These are phyloP conservation scores for Melanogrammus aeglefinus DNA, from an alignment of 2,797 vertebrate genomes.

Conservation along the genomic window DNA sequence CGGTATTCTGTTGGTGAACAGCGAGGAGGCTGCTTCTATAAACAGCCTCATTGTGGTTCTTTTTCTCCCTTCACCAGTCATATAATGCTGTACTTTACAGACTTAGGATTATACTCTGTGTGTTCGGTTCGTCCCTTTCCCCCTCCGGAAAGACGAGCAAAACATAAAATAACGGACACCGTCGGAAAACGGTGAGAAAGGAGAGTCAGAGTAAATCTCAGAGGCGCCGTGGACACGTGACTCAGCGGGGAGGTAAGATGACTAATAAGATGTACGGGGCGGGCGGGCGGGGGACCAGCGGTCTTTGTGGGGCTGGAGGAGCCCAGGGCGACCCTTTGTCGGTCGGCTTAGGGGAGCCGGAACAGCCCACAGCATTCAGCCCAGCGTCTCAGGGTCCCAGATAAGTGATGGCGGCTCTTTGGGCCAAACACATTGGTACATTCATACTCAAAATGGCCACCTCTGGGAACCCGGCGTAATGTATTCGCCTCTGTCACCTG, in stretches of 20 bases:
- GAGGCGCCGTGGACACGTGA: background rate
- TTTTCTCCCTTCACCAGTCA: background rate
- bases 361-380: background rate
- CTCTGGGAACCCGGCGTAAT: background rate
- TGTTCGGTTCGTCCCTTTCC: background rate
- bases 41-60: background rate
- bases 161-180: background rate
- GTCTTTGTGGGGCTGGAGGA: background rate
- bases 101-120: background rate
- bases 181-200: background rate
- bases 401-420: background rate
- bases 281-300: background rate
- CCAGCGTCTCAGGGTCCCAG: background rate
- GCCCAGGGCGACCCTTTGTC: background rate
- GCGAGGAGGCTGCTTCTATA: background rate
- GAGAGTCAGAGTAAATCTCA: background rate
- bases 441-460: background rate
- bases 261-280: background rate
- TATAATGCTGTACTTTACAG: background rate
- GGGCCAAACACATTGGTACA: background rate
- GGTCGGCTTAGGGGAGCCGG: background rate
- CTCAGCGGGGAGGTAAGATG: background rate
- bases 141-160: background rate
- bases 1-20: background rate
- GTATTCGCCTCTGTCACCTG: background rate